Percentiles rank a stretch among this genome's conserved stretches.
Evolutionary conservation across 2,113 vertebrate genomes (phyloP).

Genomic region (Macquaria australasica): DNA sequence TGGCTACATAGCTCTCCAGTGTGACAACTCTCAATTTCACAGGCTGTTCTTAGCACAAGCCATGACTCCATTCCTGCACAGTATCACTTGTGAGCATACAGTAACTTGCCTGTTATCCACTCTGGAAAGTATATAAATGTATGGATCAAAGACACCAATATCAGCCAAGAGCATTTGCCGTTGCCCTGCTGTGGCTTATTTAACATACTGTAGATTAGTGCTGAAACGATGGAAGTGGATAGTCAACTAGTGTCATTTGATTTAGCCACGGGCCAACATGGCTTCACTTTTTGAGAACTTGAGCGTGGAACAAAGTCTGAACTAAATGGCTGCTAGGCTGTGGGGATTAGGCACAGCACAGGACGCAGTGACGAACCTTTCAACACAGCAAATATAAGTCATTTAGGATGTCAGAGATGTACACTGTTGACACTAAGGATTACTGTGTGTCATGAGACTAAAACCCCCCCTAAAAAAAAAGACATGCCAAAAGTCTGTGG

Average conservation of each 20-base stretch:
- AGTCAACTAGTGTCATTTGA: constrained; percentile 37
- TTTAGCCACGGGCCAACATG: constrained; percentile 19
- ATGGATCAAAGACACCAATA: neutral
- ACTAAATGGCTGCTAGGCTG: constrained; percentile 59
- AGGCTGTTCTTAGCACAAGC: constrained; percentile 41
- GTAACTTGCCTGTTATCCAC: neutral
- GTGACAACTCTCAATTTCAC: constrained; percentile 46
- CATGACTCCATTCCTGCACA: constrained; percentile 20
- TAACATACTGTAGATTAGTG: constrained; percentile 5
- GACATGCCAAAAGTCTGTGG: neutral
- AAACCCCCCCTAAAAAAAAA: too few relatives aligned
- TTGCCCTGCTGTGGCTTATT: neutral
- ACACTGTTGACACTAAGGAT: constrained; percentile 2
- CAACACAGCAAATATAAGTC: constrained; percentile 29
- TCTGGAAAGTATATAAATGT: constrained; percentile 8
- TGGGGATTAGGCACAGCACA: constrained; percentile 53
- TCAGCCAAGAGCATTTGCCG: neutral
- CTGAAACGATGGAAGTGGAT: constrained; percentile 30
- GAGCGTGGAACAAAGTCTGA: constrained; percentile 58
- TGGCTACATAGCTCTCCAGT: constrained; percentile 12
- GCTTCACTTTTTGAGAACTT: constrained; percentile 44
- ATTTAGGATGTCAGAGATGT: constrained; percentile 12
- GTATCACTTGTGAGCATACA: constrained; percentile 13
- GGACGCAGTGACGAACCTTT: constrained; percentile 10
- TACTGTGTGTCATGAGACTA: neutral